Evolutionary conservation across 1,140 invertebrate species (phyloP).

Genomic region (Holcopasites calliopsidis): DNA sequence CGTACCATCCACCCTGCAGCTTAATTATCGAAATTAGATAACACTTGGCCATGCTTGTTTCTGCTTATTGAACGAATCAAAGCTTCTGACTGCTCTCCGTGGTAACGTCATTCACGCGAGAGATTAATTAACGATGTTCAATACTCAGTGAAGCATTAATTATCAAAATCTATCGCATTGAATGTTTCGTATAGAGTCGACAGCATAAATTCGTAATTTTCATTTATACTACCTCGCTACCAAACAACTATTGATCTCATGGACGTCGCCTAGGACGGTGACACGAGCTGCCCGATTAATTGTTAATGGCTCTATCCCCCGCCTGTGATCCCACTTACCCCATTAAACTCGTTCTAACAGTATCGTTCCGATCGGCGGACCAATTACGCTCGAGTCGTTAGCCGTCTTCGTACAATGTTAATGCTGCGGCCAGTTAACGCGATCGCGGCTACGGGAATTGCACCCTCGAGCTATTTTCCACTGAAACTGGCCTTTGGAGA

Average conservation of each 20-base stretch:
- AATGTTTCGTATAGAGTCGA: no score
- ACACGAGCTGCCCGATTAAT: constrained; percentile 53
- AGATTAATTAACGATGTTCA: background rate
- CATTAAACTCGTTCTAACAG: constrained; percentile 60
- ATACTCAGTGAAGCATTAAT: no score
- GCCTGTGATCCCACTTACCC: constrained; percentile 66
- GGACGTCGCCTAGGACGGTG: constrained; percentile 13
- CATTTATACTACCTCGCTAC: background rate
- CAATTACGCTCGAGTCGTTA: constrained; percentile 57
- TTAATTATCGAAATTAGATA: background rate
- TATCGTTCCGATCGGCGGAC: constrained; percentile 42
- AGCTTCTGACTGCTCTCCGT: background rate
- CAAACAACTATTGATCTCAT: background rate
- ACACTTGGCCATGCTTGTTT: background rate
- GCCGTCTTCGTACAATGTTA: constrained; percentile 25
- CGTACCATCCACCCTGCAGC: background rate
- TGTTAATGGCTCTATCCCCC: constrained; percentile 54
- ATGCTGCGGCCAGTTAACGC: constrained; percentile 14
- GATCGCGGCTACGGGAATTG: constrained; percentile 37
- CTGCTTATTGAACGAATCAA: background rate
- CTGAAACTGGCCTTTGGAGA: background rate
- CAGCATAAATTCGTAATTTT: no score
- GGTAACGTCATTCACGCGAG: background rate
- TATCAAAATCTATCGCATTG: no score
- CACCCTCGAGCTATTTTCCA: constrained; percentile 33